Evolutionary conservation across 2,888 invertebrate species (phyloP), one percentile per base, ranked within the genome.

Genomic region (Dasysyrphus albostriatus): DNA sequence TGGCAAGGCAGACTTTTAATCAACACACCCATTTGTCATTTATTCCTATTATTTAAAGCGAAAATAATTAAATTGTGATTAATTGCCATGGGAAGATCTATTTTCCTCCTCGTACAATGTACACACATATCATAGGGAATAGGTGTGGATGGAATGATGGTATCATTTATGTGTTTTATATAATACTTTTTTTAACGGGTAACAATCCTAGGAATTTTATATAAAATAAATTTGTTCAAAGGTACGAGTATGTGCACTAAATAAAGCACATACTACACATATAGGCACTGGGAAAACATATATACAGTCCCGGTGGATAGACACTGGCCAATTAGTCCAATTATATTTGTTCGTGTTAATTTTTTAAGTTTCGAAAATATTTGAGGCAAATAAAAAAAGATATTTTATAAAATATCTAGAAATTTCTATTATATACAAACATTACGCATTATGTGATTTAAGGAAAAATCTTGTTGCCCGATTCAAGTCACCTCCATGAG

Each of bases 21-120:
- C 65, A 47, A 65, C 37, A 49, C 69, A 16, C 61, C 47, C 24
- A 61, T 37, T 67, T 39, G 19, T 47, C 58, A 37, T 61, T 61
- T 70, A 14, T 61, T 34, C 19, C 58, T 49, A 42, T 47, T 63
- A 58, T 65, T 63, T 39, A 65, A 65, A 44, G 32, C 47, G 70
- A 75, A 67, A 65, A 44, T 63, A 65, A 65, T 65, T 47, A 32
- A 65, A 65, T 65, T 47, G n/a, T 29, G 32, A 65, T 47, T 65
- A 65, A 65, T 47, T 65, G 10, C 16, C 10, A 47, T 12, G 16
- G 44, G 47, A 79, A 79, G 79, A 70, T 74, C 75, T 39, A 72
- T 83, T 79, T 65, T 65, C 16, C 74, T 74, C 29, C 47, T 32
- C n/a, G n/a, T n/a, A n/a, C n/a, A 37, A 58, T 2, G 24, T 24